Conservation (phyloP, 2,113 vertebrate genomes). For the Lanius ludovicianus region DNA sequence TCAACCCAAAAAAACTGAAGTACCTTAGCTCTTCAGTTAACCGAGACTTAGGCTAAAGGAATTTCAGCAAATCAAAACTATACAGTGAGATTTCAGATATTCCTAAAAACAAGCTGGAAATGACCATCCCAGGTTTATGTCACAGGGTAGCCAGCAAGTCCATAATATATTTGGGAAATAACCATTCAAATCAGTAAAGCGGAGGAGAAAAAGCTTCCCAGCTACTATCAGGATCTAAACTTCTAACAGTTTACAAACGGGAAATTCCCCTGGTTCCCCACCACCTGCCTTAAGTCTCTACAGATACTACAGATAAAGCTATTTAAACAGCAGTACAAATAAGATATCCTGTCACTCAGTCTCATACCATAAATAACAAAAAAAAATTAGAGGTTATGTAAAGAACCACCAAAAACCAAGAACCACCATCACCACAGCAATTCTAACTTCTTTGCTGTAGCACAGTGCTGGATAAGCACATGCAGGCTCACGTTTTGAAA, state of each 20-base stretch:
- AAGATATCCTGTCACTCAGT: not conserved
- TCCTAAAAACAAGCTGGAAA: not conserved
- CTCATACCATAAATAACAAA: not conserved
- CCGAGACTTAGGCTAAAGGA: not conserved
- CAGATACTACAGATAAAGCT: not conserved
- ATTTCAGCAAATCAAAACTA: not conserved
- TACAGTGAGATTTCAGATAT: not conserved
- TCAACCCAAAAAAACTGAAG: not conserved
- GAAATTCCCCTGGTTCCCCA: slow-evolving; percentile 7
- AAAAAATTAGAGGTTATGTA: not conserved
- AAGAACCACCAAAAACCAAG: not conserved
- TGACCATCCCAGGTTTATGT: not conserved
- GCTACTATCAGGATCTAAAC: not conserved
- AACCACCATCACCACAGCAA: not conserved
- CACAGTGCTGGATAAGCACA: not conserved
- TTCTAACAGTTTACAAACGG: not conserved
- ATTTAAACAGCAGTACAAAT: not conserved
- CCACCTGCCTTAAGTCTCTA: not conserved
- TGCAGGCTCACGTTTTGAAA: not conserved
- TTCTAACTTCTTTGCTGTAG: not conserved
- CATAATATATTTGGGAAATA: not conserved
- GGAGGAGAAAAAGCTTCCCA: not conserved
- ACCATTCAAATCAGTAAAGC: not conserved
- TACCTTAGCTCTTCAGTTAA: not conserved
- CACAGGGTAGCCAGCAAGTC: not conserved